Percentiles rank a stretch among this genome's conserved stretches.
phyloP scores from a whole-genome alignment of 1,140 invertebrate species.

The Augochlora pura region DNA sequence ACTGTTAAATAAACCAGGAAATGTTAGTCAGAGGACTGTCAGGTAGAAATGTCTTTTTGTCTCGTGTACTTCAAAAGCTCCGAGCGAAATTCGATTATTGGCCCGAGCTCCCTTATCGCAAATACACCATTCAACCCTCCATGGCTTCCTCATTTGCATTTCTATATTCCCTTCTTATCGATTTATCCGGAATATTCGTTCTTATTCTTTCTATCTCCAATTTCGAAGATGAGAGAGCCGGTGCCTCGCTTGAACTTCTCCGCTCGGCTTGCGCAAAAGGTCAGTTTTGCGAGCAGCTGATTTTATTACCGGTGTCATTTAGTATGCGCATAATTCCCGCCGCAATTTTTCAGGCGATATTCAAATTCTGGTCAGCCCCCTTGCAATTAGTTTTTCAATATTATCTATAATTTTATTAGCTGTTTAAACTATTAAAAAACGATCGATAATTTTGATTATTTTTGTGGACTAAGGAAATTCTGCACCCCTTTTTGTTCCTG shows the following conservation, averaged over 20 bases:
- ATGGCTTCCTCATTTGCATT: slow-evolving; percentile 9
- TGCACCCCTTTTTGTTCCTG: too few relatives aligned
- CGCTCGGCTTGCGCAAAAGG: background rate
- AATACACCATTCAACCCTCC: slow-evolving; percentile 8
- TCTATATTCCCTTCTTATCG: slow-evolving; percentile 14
- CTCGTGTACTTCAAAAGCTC: slow-evolving; percentile 1
- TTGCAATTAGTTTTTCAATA: too few relatives aligned
- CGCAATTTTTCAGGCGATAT: too few relatives aligned
- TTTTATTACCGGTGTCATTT: too few relatives aligned
- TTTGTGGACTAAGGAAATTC: too few relatives aligned
- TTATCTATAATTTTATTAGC: too few relatives aligned
- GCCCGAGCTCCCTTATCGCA: background rate
- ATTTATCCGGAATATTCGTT: background rate
- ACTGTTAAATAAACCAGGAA: background rate
- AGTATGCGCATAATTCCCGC: too few relatives aligned
- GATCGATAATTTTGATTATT: too few relatives aligned
- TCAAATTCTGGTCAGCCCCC: too few relatives aligned
- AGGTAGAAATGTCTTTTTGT: background rate
- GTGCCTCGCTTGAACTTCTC: background rate
- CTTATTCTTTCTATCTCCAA: slow-evolving; percentile 17
- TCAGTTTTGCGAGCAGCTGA: background rate
- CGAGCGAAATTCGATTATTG: slow-evolving; percentile 20
- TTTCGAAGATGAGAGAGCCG: slow-evolving; percentile 23
- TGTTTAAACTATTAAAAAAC: too few relatives aligned
- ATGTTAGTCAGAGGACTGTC: background rate